Base-by-base conservation (phyloP, 2,113 vertebrate genomes). In the Oophaga pumilio region DNA sequence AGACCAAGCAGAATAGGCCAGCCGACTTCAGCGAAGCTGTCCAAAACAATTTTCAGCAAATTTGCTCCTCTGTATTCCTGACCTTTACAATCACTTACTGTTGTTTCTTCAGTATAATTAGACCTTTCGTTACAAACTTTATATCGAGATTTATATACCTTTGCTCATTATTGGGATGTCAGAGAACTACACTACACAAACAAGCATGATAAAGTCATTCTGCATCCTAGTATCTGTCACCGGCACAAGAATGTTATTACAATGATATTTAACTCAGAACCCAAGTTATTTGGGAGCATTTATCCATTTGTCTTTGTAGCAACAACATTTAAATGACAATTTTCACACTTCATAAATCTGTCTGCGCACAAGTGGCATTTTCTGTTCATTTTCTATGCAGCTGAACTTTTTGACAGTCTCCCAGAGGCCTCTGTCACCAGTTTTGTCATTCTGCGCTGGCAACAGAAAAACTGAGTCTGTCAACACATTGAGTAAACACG, bases 301-400 rank as follows among this genome's bases (percentile, higher is more conserved):
- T 71, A 71, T 33, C 68, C 33, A 71, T 71, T 71, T 71, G 68
- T 71, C 68, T 71, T 71, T 71, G 68, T 71, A 71, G 15, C 14
- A 71, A 71, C 68, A 71, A 71, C 68, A 71, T 71, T 71, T 33
- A 71, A 71, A 71, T 71, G 68, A 71, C 68, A 71, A 71, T 71
- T 71, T 71, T 71, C 68, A 71, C 68, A 71, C 68, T 33, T 71
- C 26, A 33, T 71, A 71, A 71, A 71, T 71, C 68, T 66, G 62
- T 66, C 62, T 71, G 15, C 33, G 68, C 33, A 71, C 1, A 71
- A 71, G 68, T 3, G 8, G 20, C 78, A 60, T 80, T 60, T 24
- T 33, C 68, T 71, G 12, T 71, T 71, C 68, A 71, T 71, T 71
- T 33, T 71, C 33, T 71, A 71, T 71, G 68, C 68, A 71, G 68